A percentile compares a stretch with the other conserved stretches of the same genome.
phyloP scores from a whole-genome alignment of 2,113 vertebrate species.

The Myiozetetes cayanensis region DNA sequence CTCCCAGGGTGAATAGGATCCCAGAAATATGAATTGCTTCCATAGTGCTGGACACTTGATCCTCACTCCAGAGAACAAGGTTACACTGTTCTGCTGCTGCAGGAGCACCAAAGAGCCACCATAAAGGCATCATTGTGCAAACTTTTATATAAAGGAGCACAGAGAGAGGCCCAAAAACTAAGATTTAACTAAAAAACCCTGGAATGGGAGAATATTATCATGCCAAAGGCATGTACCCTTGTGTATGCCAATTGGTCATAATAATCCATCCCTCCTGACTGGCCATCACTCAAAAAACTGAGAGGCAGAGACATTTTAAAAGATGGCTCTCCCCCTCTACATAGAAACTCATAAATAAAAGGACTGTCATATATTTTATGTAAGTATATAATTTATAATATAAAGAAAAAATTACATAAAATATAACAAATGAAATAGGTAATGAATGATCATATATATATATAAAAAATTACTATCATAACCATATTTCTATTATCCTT shows the following conservation, averaged over 20 bases:
- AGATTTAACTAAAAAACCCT: neutral
- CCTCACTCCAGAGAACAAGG: constrained; percentile 34
- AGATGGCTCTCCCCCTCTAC: neutral
- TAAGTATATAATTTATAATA: neutral
- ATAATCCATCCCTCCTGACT: neutral
- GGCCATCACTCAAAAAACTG: neutral
- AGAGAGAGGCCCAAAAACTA: neutral
- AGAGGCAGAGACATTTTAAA: neutral
- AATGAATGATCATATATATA: neutral
- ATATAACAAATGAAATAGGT: neutral
- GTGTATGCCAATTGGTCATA: neutral
- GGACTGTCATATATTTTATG: neutral
- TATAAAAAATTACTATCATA: neutral
- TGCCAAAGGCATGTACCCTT: neutral
- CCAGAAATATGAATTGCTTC: constrained; percentile 30
- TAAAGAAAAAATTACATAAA: neutral
- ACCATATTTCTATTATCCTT: neutral
- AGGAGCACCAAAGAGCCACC: neutral
- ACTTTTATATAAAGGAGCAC: neutral
- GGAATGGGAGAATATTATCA: neutral
- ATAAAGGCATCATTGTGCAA: neutral
- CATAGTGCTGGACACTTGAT: constrained; percentile 8
- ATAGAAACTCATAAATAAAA: neutral
- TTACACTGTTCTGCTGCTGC: constrained; percentile 10
- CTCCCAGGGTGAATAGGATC: neutral